Evolutionary conservation across 2,888 invertebrate genomes (phyloP).

Genomic region (Cylindroiulus punctatus): DNA sequence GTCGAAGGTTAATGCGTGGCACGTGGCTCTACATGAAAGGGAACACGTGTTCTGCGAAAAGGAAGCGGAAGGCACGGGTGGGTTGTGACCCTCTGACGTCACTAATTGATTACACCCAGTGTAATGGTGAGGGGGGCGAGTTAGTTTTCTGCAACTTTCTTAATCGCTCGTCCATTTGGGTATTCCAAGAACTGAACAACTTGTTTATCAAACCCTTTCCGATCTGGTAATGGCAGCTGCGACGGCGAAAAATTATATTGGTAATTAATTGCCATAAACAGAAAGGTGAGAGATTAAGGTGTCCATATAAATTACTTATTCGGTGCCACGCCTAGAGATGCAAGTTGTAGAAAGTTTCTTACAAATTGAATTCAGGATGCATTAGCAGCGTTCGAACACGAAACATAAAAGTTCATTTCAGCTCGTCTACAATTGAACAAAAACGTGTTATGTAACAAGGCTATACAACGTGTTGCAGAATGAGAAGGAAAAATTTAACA

Average conservation of each 20-base stretch:
- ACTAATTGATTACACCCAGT: not conserved
- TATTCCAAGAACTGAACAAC: not conserved
- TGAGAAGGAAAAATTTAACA: too few species aligned
- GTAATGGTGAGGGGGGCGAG: too few species aligned
- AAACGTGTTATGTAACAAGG: too few species aligned
- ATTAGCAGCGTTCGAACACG: not conserved
- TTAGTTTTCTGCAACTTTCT: too few species aligned
- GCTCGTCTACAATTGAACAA: too few species aligned
- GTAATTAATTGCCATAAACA: slow-evolving; percentile 33
- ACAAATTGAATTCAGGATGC: not conserved
- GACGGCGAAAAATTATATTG: not conserved
- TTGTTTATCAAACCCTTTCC: not conserved
- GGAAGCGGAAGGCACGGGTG: slow-evolving; percentile 50
- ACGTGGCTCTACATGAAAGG: slow-evolving; percentile 50
- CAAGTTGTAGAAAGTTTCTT: not conserved
- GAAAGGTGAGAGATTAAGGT: not conserved
- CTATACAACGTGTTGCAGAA: too few species aligned
- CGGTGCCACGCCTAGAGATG: slow-evolving; percentile 5
- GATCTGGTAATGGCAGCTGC: not conserved
- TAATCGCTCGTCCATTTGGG: too few species aligned
- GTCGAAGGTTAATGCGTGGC: slow-evolving; percentile 50
- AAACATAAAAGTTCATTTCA: not conserved
- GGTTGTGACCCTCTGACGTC: not conserved
- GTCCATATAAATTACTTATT: slow-evolving; percentile 4
- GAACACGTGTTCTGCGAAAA: slow-evolving; percentile 43